A percentile compares a stretch with the other conserved stretches of the same genome.
Conservation (phyloP, 2,888 invertebrate genomes). For the Heliconius hortense region DNA sequence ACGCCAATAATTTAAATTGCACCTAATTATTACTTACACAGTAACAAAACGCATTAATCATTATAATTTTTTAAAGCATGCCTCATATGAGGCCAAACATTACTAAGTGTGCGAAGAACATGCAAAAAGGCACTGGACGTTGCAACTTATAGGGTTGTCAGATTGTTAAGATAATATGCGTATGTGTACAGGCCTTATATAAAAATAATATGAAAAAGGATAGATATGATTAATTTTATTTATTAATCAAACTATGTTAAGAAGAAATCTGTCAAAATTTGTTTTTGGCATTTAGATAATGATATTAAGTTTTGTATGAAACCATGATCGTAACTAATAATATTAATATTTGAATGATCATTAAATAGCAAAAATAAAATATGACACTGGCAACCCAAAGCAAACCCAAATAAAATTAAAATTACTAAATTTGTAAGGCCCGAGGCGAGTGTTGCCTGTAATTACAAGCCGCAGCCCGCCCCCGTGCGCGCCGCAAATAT, state of each 20-base stretch:
- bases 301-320: neutral
- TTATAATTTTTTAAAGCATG: slow-evolving; percentile 49
- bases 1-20: slow-evolving; percentile 39
- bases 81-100: slow-evolving; percentile 61
- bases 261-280: slow-evolving; percentile 40
- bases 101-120: slow-evolving; percentile 41
- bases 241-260: neutral
- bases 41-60: slow-evolving; percentile 49
- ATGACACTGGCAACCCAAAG: slow-evolving; percentile 45
- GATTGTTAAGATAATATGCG: neutral
- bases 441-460: slow-evolving; percentile 68
- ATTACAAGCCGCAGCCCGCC: slow-evolving; percentile 72
- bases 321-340: neutral
- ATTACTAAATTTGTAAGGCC: slow-evolving; percentile 75
- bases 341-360: neutral
- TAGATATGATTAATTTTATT: neutral
- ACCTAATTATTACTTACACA: slow-evolving; percentile 46
- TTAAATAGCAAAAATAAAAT: slow-evolving; percentile 33
- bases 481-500: slow-evolving; percentile 55
- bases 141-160: slow-evolving; percentile 30
- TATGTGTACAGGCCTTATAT: neutral
- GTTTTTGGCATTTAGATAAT: neutral
- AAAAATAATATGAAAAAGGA: neutral
- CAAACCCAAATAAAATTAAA: slow-evolving; percentile 77
- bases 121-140: slow-evolving; percentile 19